Evolutionary conservation across 2,888 invertebrate species (phyloP), one percentile per base, ranked within the genome.

Genomic region (Watsonalla cultraria): DNA sequence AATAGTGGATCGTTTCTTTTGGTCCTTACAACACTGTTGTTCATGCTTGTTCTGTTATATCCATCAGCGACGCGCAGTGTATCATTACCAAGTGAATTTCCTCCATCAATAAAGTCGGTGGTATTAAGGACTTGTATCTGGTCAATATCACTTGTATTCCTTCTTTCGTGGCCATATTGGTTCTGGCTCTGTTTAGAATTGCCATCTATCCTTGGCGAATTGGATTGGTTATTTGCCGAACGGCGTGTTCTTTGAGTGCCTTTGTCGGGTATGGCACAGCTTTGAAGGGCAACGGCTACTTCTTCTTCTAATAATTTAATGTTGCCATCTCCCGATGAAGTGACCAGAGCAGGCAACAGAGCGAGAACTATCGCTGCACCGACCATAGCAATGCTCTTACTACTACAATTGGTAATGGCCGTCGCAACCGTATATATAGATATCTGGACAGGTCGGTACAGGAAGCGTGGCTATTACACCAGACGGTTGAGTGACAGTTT

Each of bases 261-360:
- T 56, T 62, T 60, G 11, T 69, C 64, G 6, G 63, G 59, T 24
- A 65, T 68, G 11, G 61, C 54, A 58, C 91, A 91, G 11, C 74
- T 59, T 53, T 76, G 78, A 46, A 91, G 61, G n/a, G 90, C 90
- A 0, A 61, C 61, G 0, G 78, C 76, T 15, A 91, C 74, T 62
- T 91, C 90, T 53, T 87, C 81, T 69, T 87, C 82, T 14, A 91
- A 62, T n/a, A 91, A 61, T 39, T 78, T 80, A 45, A 90, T 84
- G 62, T 91, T 91, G 0, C 88, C 88, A 45, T 88, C 85, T 5
- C 85, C 81, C 1, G 82, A 63, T 57, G 80, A 77, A 45, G 64
- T 60, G 2, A 75, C 72, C 37, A 82, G 57, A 24, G 64, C 66
- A 5, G 85, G 80, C n/a, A 85, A 54, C 7, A 81, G 51, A 5